Evolutionary conservation across 1,140 invertebrate genomes (phyloP).

Genomic region (Leptopilina boulardi): DNA sequence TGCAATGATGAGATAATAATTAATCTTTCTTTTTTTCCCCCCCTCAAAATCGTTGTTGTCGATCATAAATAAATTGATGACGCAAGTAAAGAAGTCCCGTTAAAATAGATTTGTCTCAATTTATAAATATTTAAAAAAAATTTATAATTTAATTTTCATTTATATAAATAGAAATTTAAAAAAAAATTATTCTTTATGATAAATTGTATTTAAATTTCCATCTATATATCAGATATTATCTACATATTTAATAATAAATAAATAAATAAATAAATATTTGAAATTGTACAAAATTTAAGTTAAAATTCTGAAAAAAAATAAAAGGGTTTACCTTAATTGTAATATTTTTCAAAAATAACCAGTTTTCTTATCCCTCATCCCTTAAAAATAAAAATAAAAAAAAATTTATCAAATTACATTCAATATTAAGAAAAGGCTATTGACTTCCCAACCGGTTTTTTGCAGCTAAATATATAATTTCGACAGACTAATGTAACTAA

Average conservation of each 20-base stretch:
- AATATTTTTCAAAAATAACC: background rate
- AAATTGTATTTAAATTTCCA: background rate
- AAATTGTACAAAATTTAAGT: no score
- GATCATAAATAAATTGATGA: background rate
- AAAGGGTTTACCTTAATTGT: background rate
- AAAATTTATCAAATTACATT: no score
- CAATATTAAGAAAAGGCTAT: background rate
- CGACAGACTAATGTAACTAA: background rate
- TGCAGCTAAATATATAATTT: background rate
- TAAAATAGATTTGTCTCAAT: background rate
- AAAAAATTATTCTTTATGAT: no score
- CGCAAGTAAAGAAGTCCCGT: background rate
- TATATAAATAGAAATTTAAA: no score
- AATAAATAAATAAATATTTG: background rate
- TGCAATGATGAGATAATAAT: conserved; percentile 2
- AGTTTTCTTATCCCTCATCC: background rate
- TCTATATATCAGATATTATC: no score
- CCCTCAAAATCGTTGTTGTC: background rate
- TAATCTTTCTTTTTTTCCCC: background rate
- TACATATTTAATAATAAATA: no score
- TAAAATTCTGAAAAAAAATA: no score
- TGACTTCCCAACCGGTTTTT: conserved; percentile 26
- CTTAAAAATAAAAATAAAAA: conserved; percentile 14
- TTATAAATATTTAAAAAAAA: background rate
- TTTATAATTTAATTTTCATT: no score